Base-by-base conservation (phyloP, 2,888 invertebrate genomes). In the Cotesia congregata region DNA sequence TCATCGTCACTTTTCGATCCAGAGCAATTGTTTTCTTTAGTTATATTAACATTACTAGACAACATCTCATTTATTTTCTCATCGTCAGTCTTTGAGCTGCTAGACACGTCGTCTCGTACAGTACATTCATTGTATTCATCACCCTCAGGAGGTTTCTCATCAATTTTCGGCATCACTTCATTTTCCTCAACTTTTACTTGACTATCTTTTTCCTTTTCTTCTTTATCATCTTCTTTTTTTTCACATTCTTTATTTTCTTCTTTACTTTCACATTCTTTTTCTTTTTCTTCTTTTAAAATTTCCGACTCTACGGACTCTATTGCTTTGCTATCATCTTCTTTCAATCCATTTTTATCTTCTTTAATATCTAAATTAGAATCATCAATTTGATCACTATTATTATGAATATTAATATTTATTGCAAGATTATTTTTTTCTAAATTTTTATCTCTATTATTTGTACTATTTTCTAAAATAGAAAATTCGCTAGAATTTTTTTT, bases 1-100 rank as follows among this genome's bases (percentile, higher is more conserved):
- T 87, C 83, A 62, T 85, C 84, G 69, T 85, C 85, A 4, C 83
- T 84, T 62, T 85, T 85, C 0, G 85, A 86, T 15, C 77, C 76
- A 77, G 77, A 60, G n/a, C 76, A 64, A 59, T 77, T 70, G 12
- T 73, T 77, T 12, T 41, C 67, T 12, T 65, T 65, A 7, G 1
- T 50, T 4, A 30, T 17, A 62, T 9, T 40, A 38, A 41, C 61
- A 9, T n/a, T 17, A 60, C 15, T 80, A 40, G 41, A 62, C 74
- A 59, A 38, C 65, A 83, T 87, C 62, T 86, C 85, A 62, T 84
- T 82, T 0, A 85, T 78, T 71, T 87, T 87, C 40, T 87, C 87
- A 61, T 87, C 86, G 40, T 87, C 87, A 0, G 86, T 86, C 75
- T 87, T 87, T 1, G 85, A 87, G 72, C 79, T 81, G 39, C 77